A percentile compares a stretch with the other conserved stretches of the same genome.
These are phyloP conservation scores for Aphrocallistes beatrix DNA, from an alignment of 37 sponge, comb jelly and placozoan species.

Conservation along the genomic window DNA sequence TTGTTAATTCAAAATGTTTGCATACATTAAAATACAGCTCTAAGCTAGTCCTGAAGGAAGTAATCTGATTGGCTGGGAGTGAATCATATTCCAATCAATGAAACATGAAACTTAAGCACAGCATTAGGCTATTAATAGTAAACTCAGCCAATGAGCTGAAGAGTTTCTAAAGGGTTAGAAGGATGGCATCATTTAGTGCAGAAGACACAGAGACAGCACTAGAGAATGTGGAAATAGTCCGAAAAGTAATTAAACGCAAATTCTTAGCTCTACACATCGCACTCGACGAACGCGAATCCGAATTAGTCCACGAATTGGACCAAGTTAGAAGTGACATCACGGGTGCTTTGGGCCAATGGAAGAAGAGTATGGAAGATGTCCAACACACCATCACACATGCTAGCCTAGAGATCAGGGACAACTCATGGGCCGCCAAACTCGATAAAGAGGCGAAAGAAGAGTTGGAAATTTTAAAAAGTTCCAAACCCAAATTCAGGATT, in stretches of 20 bases:
- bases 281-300: not conserved
- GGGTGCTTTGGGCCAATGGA: not conserved
- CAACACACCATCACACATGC: not conserved
- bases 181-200: too few species aligned
- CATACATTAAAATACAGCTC: too few species aligned
- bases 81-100: too few species aligned
- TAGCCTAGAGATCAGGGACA: not conserved
- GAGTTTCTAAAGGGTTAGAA: too few species aligned
- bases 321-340: not conserved
- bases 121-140: too few species aligned
- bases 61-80: too few species aligned
- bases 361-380: not conserved
- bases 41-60: too few species aligned
- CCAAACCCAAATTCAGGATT: not conserved
- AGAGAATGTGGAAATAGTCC: not conserved
- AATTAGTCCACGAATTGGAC: not conserved
- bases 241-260: not conserved
- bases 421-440: not conserved
- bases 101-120: too few species aligned
- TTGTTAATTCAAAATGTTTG: too few species aligned
- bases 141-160: too few species aligned
- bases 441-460: not conserved
- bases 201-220: too few species aligned
- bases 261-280: not conserved
- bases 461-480: not conserved